phyloP scores from a whole-genome alignment of 2,888 invertebrate species.

The Eupeodes luniger region DNA sequence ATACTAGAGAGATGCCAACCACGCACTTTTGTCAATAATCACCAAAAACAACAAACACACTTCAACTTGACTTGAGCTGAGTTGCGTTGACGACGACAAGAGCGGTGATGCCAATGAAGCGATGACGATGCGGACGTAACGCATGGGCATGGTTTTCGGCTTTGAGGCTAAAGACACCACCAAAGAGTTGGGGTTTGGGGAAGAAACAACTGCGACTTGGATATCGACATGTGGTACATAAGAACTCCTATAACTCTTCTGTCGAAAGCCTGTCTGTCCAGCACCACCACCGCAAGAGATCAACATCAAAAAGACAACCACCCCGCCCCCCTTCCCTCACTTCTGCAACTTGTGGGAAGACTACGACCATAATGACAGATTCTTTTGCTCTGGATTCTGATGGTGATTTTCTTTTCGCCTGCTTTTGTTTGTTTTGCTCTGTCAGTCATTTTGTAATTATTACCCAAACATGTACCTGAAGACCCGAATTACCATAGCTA shows the following conservation, averaged over 20 bases:
- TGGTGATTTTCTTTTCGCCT: constrained; percentile 53
- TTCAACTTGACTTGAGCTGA: constrained; percentile 17
- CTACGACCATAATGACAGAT: constrained; percentile 71
- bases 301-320: constrained; percentile 30
- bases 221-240: constrained; percentile 62
- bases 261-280: constrained; percentile 49
- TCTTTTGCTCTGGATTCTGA: constrained; percentile 59
- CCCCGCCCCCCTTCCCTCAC: neutral
- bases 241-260: constrained; percentile 59
- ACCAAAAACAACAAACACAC: constrained; percentile 64
- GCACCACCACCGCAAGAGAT: constrained; percentile 54
- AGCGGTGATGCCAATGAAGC: too few relatives aligned
- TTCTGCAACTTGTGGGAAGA: constrained; percentile 20
- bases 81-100: neutral
- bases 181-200: too few relatives aligned
- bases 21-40: constrained; percentile 76
- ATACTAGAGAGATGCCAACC: constrained; percentile 65
- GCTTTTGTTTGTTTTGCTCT: constrained; percentile 38
- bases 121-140: too few relatives aligned
- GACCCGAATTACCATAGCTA: constrained; percentile 70
- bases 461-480: constrained; percentile 65
- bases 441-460: constrained; percentile 74
- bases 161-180: too few relatives aligned
- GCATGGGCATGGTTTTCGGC: too few relatives aligned
- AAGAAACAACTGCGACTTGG: constrained; percentile 24